Conservation (phyloP, 2,797 vertebrate genomes). For the Lindbergichthys nudifrons region DNA sequence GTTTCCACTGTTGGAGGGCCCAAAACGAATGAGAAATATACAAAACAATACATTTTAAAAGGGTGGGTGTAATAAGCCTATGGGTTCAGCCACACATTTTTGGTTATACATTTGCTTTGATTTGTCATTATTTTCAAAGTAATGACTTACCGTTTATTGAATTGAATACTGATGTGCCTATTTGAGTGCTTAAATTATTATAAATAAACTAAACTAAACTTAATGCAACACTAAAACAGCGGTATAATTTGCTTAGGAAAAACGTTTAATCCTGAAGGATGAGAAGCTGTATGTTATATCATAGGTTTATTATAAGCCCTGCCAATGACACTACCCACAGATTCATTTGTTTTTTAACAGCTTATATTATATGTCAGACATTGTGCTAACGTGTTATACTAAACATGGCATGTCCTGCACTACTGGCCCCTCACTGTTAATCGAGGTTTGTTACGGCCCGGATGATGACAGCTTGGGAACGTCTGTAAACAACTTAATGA, state of each 20-base stretch:
- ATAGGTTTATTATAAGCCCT: background rate
- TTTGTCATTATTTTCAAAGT: no score
- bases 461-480: slow-evolving; percentile 28
- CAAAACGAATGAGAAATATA: no score
- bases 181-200: no score
- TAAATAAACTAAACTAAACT: background rate
- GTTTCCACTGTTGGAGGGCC: background rate
- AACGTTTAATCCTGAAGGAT: background rate
- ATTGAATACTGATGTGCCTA: no score
- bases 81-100: no score
- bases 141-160: no score
- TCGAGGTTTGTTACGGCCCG: slow-evolving; percentile 26
- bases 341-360: slow-evolving; percentile 29
- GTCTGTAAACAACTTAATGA: slow-evolving; percentile 54
- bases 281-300: no score
- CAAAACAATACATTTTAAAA: no score
- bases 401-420: slow-evolving; percentile 34
- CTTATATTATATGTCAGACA: slow-evolving; percentile 43
- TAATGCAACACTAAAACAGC: background rate
- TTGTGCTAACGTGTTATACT: slow-evolving; percentile 31
- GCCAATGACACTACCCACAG: background rate
- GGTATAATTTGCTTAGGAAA: background rate
- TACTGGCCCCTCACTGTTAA: slow-evolving; percentile 10
- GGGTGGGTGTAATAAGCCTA: no score
- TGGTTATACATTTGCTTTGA: no score